A percentile compares a stretch with the other conserved stretches of the same genome.
phyloP scores from a whole-genome alignment of 2,797 vertebrate genomes.

The Chromis chromis region DNA sequence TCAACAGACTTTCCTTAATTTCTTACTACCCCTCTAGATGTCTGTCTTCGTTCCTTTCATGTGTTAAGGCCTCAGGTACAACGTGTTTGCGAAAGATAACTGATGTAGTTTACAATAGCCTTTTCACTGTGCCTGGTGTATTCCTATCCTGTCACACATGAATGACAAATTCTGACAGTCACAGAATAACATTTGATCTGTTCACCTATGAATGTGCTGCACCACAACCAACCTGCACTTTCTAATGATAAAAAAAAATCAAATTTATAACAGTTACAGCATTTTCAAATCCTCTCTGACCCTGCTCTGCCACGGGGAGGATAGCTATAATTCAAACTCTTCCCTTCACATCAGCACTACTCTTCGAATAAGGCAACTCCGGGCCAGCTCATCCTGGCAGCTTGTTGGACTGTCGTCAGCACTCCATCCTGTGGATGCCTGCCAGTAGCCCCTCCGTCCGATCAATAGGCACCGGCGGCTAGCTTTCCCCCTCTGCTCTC shows the following conservation, averaged over 20 bases:
- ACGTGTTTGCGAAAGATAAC: not conserved
- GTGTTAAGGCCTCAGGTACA: not conserved
- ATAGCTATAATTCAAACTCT: constrained; percentile 66
- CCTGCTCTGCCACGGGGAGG: constrained; percentile 39
- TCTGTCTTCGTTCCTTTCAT: constrained; percentile 19
- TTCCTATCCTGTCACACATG: not conserved
- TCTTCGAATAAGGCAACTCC: constrained; percentile 44
- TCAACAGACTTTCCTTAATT: not conserved
- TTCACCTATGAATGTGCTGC: constrained; percentile 4
- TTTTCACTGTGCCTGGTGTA: not conserved
- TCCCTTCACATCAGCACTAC: constrained; percentile 67
- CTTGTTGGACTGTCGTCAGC: constrained; percentile 80
- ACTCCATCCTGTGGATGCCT: constrained; percentile 80
- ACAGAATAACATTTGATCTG: constrained; percentile 11
- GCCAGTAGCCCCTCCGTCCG: constrained; percentile 72
- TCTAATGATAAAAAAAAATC: constrained; percentile 9
- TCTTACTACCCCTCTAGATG: constrained; percentile 11
- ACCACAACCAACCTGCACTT: constrained; percentile 11
- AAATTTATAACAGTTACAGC: constrained; percentile 19
- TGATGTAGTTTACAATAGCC: not conserved
- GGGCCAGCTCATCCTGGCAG: constrained; percentile 72
- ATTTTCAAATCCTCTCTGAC: constrained; percentile 45
- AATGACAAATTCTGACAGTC: constrained; percentile 15
- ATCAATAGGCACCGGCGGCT: constrained; percentile 82
- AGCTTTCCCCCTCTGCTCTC: constrained; percentile 64